Evolutionary conservation across 2,797 vertebrate genomes (phyloP), one percentile per base, ranked within the genome.

Genomic region (Echiichthys vipera): DNA sequence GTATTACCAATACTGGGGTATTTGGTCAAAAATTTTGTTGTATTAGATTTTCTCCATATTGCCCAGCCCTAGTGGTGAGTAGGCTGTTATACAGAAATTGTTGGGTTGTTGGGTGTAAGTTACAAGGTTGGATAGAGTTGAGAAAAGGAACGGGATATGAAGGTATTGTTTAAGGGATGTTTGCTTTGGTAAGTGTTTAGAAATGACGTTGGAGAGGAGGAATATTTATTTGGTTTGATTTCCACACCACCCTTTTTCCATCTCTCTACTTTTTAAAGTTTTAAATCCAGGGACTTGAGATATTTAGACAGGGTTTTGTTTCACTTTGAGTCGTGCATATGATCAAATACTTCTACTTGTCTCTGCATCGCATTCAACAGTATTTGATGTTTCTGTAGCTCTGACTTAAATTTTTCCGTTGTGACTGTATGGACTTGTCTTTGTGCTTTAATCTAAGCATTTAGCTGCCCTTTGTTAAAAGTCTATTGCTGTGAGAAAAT

Each of bases 281-380:
- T 59, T 10, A 74, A 65, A 66, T 65, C 34, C 32, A 50, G 51
- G 62, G 24, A 72, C 18, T 45, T 56, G 8, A 36, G 53, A 20
- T 43, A 53, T 63, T 32, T 39, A 64, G 24, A 58, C 18, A 30
- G 45, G n/a, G 22, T 65, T 77, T 49, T 63, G 36, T 63, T 84
- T 69, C 45, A 72, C 40, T 71, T 66, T 42, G 49, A 82, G 42
- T 13, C 77, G 73, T 85, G 47, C 50, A 68, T 80, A 74, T 72
- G 32, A 82, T 88, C 25, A 72, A 76, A 86, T 85, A 86, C 85
- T 75, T 89, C 77, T 70, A 68, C 54, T 47, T 54, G 51, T 84
- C 65, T 83, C 64, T 81, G 65, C 49, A 76, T 75, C 54, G 34
- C 47, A 68, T 43, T 77, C 45, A 77, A 46, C 20, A 36, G 22